Conservation (phyloP, 37 sponge, comb jelly and placozoan species). For the Lycopodina hypogea region DNA sequence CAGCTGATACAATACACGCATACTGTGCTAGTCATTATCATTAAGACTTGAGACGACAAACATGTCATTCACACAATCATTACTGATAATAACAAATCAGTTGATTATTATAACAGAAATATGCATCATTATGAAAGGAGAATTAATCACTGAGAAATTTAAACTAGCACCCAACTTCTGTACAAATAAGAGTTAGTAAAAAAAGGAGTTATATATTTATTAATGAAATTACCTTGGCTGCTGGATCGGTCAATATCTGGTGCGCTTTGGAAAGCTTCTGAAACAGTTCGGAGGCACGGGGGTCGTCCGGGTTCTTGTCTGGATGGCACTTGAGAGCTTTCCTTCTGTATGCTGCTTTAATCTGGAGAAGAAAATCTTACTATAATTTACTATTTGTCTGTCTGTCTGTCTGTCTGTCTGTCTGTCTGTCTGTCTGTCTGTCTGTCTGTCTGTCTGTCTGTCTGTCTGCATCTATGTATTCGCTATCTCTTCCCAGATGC, state of each 20-base stretch:
- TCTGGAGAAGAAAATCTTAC: slow-evolving; percentile 47
- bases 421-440: background rate
- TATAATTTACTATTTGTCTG: too few relatives aligned
- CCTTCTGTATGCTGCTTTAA: slow-evolving; percentile 73
- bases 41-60: too few relatives aligned
- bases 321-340: slow-evolving; percentile 84
- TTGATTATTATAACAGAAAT: background rate
- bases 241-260: slow-evolving; percentile 65
- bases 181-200: background rate
- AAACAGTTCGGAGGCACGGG: slow-evolving; percentile 67
- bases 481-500: too few relatives aligned
- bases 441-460: background rate
- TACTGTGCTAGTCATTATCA: too few relatives aligned
- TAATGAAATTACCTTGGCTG: too few relatives aligned
- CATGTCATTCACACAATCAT: background rate
- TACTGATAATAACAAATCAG: background rate
- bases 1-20: too few relatives aligned
- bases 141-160: too few relatives aligned
- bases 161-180: background rate
- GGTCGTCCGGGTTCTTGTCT: slow-evolving; percentile 87
- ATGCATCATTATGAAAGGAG: too few relatives aligned
- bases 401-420: background rate
- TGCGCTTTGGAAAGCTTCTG: slow-evolving; percentile 82
- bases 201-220: too few relatives aligned
- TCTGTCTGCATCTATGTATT: too few relatives aligned